Conservation (phyloP, 1,140 invertebrate genomes). For the Leucophenga varia region DNA sequence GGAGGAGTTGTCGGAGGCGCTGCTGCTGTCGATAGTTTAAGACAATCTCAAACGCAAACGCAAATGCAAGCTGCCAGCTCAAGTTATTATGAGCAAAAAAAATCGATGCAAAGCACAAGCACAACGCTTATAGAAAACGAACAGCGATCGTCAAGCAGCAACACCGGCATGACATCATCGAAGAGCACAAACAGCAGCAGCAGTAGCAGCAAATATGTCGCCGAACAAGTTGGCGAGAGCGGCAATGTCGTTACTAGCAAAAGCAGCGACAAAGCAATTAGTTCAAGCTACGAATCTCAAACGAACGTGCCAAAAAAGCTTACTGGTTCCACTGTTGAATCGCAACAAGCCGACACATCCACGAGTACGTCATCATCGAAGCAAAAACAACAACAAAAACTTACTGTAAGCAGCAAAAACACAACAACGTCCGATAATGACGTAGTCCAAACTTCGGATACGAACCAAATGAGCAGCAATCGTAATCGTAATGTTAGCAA, state of each 20-base stretch:
- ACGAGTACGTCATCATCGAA: slow-evolving; percentile 9
- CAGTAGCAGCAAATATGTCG: slow-evolving; percentile 27
- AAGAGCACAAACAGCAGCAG: slow-evolving; percentile 2
- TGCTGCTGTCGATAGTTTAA: slow-evolving; percentile 26
- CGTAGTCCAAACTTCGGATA: slow-evolving; percentile 11
- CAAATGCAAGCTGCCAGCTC: slow-evolving; percentile 28
- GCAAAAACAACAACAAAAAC: slow-evolving; percentile 6
- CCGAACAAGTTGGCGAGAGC: slow-evolving; percentile 37
- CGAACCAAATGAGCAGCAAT: slow-evolving; percentile 1
- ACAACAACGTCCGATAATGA: slow-evolving; percentile 6
- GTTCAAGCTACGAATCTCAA: slow-evolving; percentile 35
- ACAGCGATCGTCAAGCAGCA: slow-evolving; percentile 39
- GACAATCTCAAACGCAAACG: slow-evolving; percentile 23
- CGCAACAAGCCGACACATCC: slow-evolving; percentile 4
- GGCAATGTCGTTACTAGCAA: slow-evolving; percentile 14
- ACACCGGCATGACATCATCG: slow-evolving; percentile 51
- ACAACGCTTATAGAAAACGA: slow-evolving; percentile 42
- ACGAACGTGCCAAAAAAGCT: slow-evolving; percentile 30
- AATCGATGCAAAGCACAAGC: too few relatives aligned
- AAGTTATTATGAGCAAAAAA: slow-evolving; percentile 39
- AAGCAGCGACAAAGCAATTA: slow-evolving; percentile 18
- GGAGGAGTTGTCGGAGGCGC: slow-evolving; percentile 9
- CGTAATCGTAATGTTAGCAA: slow-evolving; percentile 16
- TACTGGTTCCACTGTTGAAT: slow-evolving; percentile 11
- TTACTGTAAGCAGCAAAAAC: neutral